These are phyloP conservation scores for Crotalus viridis DNA, from an alignment of 2,113 vertebrate species.

Conservation along the genomic window DNA sequence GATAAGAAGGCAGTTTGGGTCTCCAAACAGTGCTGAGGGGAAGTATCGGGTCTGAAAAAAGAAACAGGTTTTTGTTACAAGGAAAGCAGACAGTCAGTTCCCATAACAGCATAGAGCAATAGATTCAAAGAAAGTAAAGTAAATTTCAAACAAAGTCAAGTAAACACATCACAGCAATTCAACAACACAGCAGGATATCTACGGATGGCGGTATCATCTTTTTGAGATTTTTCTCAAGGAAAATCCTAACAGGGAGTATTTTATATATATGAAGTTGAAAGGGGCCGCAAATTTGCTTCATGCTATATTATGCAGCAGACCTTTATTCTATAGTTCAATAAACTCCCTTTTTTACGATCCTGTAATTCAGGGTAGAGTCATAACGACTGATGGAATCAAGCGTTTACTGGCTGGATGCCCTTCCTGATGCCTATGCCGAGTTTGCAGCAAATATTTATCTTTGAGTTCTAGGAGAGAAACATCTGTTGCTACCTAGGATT, in stretches of 20 bases:
- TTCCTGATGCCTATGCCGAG: neutral
- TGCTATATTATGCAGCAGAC: neutral
- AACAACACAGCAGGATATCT: neutral
- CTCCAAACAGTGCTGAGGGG: constrained; percentile 82
- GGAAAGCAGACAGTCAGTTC: accelerated
- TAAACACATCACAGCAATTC: neutral
- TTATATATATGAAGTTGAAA: neutral
- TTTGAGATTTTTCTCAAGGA: neutral
- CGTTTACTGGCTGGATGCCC: neutral
- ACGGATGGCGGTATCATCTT: neutral
- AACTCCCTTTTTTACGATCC: neutral
- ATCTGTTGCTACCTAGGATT: neutral
- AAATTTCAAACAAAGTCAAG: neutral
- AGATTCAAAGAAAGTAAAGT: neutral
- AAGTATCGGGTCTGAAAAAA: constrained; percentile 75
- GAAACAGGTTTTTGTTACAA: neutral
- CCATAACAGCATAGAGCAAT: neutral
- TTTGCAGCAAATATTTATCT: neutral
- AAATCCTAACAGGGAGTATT: neutral
- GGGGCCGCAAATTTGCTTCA: neutral
- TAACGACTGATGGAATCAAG: neutral
- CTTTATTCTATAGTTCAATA: neutral
- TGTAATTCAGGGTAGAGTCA: neutral
- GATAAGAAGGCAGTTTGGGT: constrained; percentile 83
- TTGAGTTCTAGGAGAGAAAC: neutral